Base-by-base conservation (phyloP, 1,140 invertebrate species). In the Aphidius gifuensis region DNA sequence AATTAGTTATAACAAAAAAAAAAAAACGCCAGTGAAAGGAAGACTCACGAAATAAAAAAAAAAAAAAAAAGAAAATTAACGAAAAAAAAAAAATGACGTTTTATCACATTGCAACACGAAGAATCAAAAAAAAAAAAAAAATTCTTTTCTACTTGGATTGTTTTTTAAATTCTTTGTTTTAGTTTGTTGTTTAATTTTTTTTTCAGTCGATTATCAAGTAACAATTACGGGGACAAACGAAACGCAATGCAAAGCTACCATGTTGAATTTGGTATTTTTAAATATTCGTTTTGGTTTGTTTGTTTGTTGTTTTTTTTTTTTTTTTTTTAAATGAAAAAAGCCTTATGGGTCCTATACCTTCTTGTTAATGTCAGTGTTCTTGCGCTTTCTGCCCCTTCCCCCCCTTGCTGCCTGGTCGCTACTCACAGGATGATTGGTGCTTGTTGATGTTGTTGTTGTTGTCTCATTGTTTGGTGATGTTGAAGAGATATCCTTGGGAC, bases 331-430 rank as follows among this genome's bases (percentile, higher is more conserved):
- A 71, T 78, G 68, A 72, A 73, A 16, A 78, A 78, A 71, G 77
- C 74, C 72, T 76, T 61, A 73, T 77, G 73, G 75, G 71, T 80
- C 79, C 77, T 80, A 81, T 81, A 81, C 78, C 79, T 81, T 81
- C 77, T 81, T 80, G 71, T 77, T 80, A 80, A 78, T 78, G 74
- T 81, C 79, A 77, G 79, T 79, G 74, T 80, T 81, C 79, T 81
- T 81, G 78, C 79, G 79, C 75, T 81, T 81, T 81, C 79, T 79
- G 77, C 79, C 79, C 78, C 79, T 79, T 59, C 77, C 79, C 79
- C 79, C 79, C 79, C 73, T 79, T 75, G 77, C 74, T 74, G 77
- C 78, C 78, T 79, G 79, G 77, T 81, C 78, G 74, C 74, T 80
- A 81, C 79, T 81, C 79, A 81, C 79, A 79, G 78, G 79, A 80